Evolutionary conservation across 2,797 vertebrate species (phyloP).

Genomic region (Scolopax rusticola): DNA sequence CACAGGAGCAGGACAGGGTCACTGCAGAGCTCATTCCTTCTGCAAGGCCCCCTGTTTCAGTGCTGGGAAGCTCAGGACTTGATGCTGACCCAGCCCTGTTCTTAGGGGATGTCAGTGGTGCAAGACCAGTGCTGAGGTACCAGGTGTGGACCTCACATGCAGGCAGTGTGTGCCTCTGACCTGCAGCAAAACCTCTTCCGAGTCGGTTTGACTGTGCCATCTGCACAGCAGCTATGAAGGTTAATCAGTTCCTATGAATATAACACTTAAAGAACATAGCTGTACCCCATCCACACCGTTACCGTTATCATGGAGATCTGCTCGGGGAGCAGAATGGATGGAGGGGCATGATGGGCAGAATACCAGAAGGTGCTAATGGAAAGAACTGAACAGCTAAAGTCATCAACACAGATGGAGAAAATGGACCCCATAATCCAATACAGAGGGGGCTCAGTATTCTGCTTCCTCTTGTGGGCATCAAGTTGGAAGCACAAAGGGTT

Average conservation of each 20-base stretch:
- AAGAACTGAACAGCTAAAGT: not conserved
- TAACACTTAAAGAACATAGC: not conserved
- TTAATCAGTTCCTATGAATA: not conserved
- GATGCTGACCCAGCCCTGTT: not conserved
- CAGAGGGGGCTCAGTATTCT: not conserved
- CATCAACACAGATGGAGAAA: not conserved
- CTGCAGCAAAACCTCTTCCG: not conserved
- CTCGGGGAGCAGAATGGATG: not conserved
- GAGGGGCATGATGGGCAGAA: not conserved
- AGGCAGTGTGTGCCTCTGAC: not conserved
- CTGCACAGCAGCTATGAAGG: not conserved
- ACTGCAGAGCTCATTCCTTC: not conserved
- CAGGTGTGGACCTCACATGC: rapidly evolving
- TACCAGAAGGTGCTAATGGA: not conserved
- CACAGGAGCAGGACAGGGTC: not conserved
- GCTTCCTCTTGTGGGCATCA: not conserved
- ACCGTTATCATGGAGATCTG: not conserved
- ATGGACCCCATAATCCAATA: not conserved
- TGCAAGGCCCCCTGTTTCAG: not conserved
- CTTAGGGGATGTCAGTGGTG: not conserved
- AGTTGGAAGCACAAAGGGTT: not conserved
- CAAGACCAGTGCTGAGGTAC: not conserved
- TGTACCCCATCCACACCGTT: not conserved
- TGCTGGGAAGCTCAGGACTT: not conserved
- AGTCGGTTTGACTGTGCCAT: not conserved